These are phyloP conservation scores for Melanostoma scalare DNA, from an alignment of 2,888 invertebrate species.

Conservation along the genomic window DNA sequence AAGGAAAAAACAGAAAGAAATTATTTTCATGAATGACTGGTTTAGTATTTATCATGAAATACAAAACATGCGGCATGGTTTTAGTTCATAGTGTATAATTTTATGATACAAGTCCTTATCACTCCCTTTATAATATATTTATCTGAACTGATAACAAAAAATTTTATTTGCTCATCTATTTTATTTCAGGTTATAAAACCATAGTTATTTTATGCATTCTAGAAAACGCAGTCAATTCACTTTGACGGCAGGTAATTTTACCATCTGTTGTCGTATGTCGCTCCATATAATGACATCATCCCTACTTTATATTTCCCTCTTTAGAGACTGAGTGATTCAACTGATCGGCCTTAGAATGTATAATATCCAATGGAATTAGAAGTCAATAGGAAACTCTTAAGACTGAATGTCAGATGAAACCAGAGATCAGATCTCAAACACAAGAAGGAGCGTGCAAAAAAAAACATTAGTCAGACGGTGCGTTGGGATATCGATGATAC, in stretches of 20 bases:
- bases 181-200: conserved; percentile 4
- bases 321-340: conserved; percentile 33
- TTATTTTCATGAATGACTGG: too few relatives aligned
- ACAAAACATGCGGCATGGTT: too few relatives aligned
- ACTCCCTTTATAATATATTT: not conserved
- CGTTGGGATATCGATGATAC: too few relatives aligned
- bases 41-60: too few relatives aligned
- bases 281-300: conserved; percentile 51
- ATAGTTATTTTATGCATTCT: conserved; percentile 16
- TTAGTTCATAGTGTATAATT: not conserved
- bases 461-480: too few relatives aligned
- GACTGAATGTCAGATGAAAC: not conserved
- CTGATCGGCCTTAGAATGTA: conserved; percentile 46
- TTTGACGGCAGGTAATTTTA: conserved; percentile 40
- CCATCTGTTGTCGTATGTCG: conserved; percentile 30
- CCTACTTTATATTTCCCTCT: conserved; percentile 34
- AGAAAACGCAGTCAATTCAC: conserved; percentile 32
- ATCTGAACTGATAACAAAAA: conserved; percentile 5
- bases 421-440: too few relatives aligned
- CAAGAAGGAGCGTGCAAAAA: too few relatives aligned
- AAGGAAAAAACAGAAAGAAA: too few relatives aligned
- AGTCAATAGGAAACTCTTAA: not conserved
- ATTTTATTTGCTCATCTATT: not conserved
- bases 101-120: not conserved
- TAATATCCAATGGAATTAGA: not conserved